A percentile compares a stretch with the other conserved stretches of the same genome.
Evolutionary conservation across 2,888 invertebrate genomes (phyloP).

Genomic region (Salpingus planirostris): DNA sequence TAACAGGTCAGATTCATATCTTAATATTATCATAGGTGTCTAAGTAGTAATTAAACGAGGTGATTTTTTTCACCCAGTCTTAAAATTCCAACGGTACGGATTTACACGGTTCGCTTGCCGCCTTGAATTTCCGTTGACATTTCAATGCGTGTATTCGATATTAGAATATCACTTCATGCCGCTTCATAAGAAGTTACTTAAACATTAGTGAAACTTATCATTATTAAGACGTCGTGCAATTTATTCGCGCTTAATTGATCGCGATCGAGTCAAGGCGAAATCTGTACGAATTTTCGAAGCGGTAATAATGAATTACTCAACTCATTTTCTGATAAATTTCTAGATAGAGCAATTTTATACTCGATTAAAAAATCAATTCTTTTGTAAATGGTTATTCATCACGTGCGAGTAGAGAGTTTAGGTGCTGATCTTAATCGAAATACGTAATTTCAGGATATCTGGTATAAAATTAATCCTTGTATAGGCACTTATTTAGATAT

Average conservation of each 20-base stretch:
- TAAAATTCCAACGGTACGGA: slow-evolving; percentile 4
- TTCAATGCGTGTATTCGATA: slow-evolving; percentile 4
- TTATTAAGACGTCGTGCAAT: slow-evolving; percentile 1
- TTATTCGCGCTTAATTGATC: slow-evolving; percentile 8
- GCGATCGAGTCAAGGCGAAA: slow-evolving; percentile 7
- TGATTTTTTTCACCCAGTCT: slow-evolving; percentile 3
- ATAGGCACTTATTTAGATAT: too few species aligned
- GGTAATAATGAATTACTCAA: neutral
- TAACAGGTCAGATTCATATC: slow-evolving; percentile 12
- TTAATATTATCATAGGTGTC: too few species aligned
- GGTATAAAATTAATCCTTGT: slow-evolving; percentile 15
- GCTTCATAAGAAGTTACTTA: too few species aligned
- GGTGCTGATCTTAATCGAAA: slow-evolving; percentile 7
- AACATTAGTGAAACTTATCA: too few species aligned
- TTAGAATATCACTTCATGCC: too few species aligned
- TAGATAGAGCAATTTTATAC: slow-evolving; percentile 5
- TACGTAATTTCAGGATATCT: slow-evolving; percentile 10
- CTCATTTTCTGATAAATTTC: too few species aligned
- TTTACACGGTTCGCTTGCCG: slow-evolving; percentile 12
- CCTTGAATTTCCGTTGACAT: slow-evolving; percentile 13
- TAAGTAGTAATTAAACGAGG: too few species aligned
- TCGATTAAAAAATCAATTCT: slow-evolving; percentile 8
- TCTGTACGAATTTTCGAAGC: neutral
- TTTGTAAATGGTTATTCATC: slow-evolving; percentile 10
- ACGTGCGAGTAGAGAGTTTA: too few species aligned